Conservation (phyloP, 2,113 vertebrate genomes). For the Siphamia tubifer region DNA sequence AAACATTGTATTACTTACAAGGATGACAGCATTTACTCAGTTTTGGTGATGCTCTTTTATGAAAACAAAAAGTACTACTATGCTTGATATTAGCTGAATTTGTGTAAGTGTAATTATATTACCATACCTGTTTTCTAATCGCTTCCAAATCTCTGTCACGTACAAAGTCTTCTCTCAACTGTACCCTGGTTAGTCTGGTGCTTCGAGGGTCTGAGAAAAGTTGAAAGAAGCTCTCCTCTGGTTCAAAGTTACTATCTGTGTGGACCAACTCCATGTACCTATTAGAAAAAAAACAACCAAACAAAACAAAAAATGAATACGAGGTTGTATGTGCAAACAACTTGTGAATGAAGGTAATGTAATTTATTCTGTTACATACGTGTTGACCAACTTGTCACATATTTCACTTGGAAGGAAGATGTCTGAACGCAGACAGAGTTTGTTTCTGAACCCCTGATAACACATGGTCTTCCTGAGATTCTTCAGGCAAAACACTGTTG, state of each 20-base stretch:
- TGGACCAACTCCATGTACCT: constrained; percentile 96
- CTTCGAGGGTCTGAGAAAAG: constrained; percentile 94
- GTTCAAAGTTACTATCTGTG: constrained; percentile 90
- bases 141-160: constrained; percentile 94
- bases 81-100: too few relatives aligned
- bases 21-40: too few relatives aligned
- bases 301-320: not conserved
- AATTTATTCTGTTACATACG: constrained; percentile 73
- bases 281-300: not conserved
- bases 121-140: constrained; percentile 90
- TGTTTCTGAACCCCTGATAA: constrained; percentile 88
- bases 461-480: constrained; percentile 94
- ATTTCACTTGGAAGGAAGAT: constrained; percentile 98
- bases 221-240: constrained; percentile 93
- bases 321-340: too few relatives aligned
- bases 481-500: constrained; percentile 91
- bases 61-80: too few relatives aligned
- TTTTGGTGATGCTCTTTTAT: too few relatives aligned
- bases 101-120: too few relatives aligned
- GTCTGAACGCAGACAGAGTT: constrained; percentile 87
- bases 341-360: not conserved
- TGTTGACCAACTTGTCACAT: constrained; percentile 94
- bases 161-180: constrained; percentile 89
- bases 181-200: constrained; percentile 91
- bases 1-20: too few relatives aligned